Evolutionary conservation across 2,888 invertebrate species (phyloP).

Genomic region (Eupithecia abbreviata): DNA sequence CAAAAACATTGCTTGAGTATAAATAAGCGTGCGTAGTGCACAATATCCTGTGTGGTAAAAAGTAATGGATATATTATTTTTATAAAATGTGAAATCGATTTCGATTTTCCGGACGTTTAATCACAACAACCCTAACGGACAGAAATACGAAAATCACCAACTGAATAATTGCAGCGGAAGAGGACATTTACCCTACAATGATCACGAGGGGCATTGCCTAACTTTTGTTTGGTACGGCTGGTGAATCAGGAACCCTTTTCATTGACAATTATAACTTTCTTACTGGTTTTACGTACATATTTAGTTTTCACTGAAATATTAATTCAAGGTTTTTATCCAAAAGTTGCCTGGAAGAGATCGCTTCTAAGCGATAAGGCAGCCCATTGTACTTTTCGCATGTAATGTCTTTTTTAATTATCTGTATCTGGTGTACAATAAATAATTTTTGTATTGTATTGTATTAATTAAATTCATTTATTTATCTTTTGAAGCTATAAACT

Average conservation of each 20-base stretch:
- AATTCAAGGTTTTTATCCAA: too few species aligned
- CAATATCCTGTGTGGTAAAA: conserved; percentile 4
- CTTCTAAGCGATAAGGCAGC: too few species aligned
- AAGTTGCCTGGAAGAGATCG: too few species aligned
- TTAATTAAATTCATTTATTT: too few species aligned
- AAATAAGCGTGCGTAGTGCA: not conserved
- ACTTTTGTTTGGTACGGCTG: conserved; percentile 6
- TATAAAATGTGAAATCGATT: conserved; percentile 7
- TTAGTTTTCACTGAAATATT: not conserved
- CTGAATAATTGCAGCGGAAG: conserved; percentile 54
- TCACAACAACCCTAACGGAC: conserved; percentile 17
- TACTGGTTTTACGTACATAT: not conserved
- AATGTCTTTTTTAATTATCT: too few species aligned
- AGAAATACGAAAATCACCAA: conserved; percentile 27
- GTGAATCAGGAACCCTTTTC: not conserved
- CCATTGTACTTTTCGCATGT: too few species aligned
- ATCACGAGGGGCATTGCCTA: conserved; percentile 48
- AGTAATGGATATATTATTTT: not conserved
- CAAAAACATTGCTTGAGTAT: not conserved
- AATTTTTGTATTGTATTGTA: too few species aligned
- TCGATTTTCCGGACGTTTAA: conserved; percentile 24
- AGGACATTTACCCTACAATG: conserved; percentile 59
- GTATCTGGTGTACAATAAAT: too few species aligned
- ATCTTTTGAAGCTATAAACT: too few species aligned
- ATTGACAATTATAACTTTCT: not conserved